phyloP scores from a whole-genome alignment of 2,113 vertebrate species.

The Trogon melanurus region DNA sequence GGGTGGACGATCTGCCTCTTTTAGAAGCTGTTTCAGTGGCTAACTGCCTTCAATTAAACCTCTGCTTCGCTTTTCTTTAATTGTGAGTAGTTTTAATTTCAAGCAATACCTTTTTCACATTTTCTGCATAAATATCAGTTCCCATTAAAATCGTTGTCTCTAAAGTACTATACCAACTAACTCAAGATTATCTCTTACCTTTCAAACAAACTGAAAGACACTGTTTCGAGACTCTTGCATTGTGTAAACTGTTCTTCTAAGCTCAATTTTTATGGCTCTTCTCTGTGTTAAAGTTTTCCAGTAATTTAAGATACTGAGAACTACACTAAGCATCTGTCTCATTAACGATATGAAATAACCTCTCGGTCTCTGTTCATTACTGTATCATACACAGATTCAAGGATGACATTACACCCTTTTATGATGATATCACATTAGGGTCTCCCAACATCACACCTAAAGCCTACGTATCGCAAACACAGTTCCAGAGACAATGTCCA shows the following conservation, averaged over 20 bases:
- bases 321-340: background rate
- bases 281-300: background rate
- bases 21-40: background rate
- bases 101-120: background rate
- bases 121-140: background rate
- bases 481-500: background rate
- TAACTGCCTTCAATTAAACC: background rate
- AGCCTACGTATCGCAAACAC: background rate
- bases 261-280: background rate
- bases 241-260: background rate
- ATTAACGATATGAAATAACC: background rate
- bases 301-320: background rate
- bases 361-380: background rate
- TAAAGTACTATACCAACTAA: background rate
- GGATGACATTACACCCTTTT: background rate
- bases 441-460: background rate
- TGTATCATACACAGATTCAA: background rate
- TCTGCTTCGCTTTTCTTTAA: background rate
- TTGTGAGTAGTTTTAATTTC: background rate
- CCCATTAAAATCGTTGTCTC: background rate
- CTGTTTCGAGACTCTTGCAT: background rate
- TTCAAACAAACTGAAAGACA: background rate
- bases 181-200: background rate
- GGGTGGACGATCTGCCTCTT: background rate
- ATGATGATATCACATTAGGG: background rate